Conservation (phyloP, 2,113 vertebrate species). For the Craseonycteris thonglongyai region DNA sequence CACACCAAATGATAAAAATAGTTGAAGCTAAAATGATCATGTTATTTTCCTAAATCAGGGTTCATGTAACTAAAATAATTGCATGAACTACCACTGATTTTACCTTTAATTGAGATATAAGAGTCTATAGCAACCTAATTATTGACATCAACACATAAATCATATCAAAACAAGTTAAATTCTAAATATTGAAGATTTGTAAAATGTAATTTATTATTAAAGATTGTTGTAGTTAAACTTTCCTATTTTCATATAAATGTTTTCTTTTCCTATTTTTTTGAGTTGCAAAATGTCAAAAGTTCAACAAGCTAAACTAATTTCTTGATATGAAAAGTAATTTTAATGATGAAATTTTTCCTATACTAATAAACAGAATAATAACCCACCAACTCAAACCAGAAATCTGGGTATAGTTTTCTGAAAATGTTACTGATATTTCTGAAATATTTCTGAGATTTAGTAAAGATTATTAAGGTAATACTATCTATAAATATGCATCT, state of each 20-base stretch:
- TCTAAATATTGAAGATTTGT: not conserved
- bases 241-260: not conserved
- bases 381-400: not conserved
- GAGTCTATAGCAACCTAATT: not conserved
- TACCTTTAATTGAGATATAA: not conserved
- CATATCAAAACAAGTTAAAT: not conserved
- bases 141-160: not conserved
- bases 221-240: not conserved
- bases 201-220: not conserved
- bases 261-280: not conserved
- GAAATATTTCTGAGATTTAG: not conserved
- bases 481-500: not conserved
- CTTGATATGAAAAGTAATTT: not conserved
- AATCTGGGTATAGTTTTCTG: not conserved
- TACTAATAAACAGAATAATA: not conserved
- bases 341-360: no score
- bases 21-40: not conserved
- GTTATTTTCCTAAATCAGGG: no score
- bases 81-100: not conserved
- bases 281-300: not conserved
- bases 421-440: not conserved
- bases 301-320: not conserved
- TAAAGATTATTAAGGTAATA: not conserved
- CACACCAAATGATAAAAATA: not conserved
- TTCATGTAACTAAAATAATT: not conserved